Conservation (phyloP, 2,113 vertebrate genomes). For the Neoarius graeffei region DNA sequence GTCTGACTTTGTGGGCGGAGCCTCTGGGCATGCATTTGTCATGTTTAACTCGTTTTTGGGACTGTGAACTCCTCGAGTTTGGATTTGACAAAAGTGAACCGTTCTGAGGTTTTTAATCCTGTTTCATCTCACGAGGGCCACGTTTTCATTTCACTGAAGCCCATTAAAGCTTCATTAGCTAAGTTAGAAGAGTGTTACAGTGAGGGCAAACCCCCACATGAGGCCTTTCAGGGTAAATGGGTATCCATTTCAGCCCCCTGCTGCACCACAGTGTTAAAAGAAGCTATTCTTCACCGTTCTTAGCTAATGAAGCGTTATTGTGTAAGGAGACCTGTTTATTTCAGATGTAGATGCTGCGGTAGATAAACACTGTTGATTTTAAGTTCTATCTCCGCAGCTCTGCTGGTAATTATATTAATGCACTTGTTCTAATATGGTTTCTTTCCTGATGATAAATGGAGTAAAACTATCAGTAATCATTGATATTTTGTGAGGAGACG, state of each 20-base stretch:
- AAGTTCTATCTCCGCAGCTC: too few species aligned
- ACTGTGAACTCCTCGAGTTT: neutral
- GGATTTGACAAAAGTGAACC: neutral
- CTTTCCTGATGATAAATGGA: too few species aligned
- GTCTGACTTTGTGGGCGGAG: neutral
- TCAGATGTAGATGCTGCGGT: neutral
- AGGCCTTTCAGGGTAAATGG: conserved; percentile 45
- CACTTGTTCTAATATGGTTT: too few species aligned
- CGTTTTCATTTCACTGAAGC: conserved; percentile 64
- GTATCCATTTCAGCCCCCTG: conserved; percentile 62
- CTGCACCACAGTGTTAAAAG: conserved; percentile 53
- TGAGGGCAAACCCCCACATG: conserved; percentile 50
- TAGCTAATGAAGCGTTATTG: conserved; percentile 62
- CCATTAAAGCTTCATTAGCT: conserved; percentile 37
- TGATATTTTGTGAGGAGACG: too few species aligned
- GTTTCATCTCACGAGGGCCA: conserved; percentile 42
- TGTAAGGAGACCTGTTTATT: neutral
- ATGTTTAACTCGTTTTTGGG: neutral
- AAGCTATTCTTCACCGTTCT: conserved; percentile 62
- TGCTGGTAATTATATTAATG: too few species aligned
- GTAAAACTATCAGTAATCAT: too few species aligned
- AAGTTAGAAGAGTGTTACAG: conserved; percentile 55
- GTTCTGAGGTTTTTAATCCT: neutral
- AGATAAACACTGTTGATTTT: neutral
- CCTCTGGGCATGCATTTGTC: neutral